A percentile compares a stretch with the other conserved stretches of the same genome.
Evolutionary conservation across 1,140 invertebrate genomes (phyloP).

Genomic region (Aphidius ervi): DNA sequence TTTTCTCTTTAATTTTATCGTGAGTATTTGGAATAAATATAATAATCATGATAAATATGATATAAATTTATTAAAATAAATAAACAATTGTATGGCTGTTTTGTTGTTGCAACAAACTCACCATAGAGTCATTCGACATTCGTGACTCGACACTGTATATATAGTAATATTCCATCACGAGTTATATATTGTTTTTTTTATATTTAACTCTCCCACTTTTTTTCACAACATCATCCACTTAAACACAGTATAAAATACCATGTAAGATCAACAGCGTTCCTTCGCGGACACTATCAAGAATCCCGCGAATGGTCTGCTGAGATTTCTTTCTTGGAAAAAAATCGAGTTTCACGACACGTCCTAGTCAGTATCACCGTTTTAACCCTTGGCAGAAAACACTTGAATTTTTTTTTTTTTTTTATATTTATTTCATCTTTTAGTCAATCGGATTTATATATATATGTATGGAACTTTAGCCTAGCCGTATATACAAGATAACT

Average conservation of each 20-base stretch:
- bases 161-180: too few relatives aligned
- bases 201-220: too few relatives aligned
- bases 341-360: constrained; percentile 37
- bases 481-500: too few relatives aligned
- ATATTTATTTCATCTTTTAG: too few relatives aligned
- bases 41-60: too few relatives aligned
- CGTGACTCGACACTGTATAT: too few relatives aligned
- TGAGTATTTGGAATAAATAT: too few relatives aligned
- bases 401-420: background rate
- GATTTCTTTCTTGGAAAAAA: constrained; percentile 44
- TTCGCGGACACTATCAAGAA: constrained; percentile 26
- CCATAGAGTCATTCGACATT: background rate
- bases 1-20: too few relatives aligned
- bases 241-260: constrained; percentile 10
- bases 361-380: constrained; percentile 13
- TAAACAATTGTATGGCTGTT: background rate
- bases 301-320: constrained; percentile 40
- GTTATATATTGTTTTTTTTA: too few relatives aligned
- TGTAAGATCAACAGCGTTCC: constrained; percentile 19
- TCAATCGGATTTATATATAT: too few relatives aligned
- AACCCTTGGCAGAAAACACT: too few relatives aligned
- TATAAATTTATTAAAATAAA: background rate
- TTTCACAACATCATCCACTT: constrained; percentile 2
- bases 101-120: background rate
- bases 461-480: too few relatives aligned